phyloP scores from a whole-genome alignment of 2,797 vertebrate genomes.

The Eurystomus glaucurus region DNA sequence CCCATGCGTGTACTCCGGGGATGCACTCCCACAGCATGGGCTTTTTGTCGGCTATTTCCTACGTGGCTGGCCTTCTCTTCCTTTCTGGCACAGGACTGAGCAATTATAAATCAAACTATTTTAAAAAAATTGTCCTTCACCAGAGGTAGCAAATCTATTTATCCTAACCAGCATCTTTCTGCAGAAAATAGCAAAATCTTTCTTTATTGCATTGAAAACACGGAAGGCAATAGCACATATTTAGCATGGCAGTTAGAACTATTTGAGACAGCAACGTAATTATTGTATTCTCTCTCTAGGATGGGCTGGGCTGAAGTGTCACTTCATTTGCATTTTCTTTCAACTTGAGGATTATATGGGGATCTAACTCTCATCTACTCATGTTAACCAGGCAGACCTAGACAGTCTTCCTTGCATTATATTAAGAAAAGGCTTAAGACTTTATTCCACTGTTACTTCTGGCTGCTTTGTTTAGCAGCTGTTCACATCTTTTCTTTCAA shows the following conservation, averaged over 20 bases:
- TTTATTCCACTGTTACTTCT: neutral
- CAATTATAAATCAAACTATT: conserved; percentile 26
- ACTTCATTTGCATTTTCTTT: neutral
- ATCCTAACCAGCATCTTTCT: neutral
- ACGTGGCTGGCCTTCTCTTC: neutral
- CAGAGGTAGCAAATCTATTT: neutral
- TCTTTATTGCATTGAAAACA: neutral
- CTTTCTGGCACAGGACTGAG: neutral
- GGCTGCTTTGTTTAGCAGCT: conserved; percentile 2
- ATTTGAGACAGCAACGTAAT: neutral
- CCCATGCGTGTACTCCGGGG: conserved; percentile 48
- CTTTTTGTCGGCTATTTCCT: conserved; percentile 30
- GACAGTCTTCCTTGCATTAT: neutral
- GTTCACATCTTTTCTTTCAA: neutral
- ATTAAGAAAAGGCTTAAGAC: neutral
- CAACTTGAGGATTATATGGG: neutral
- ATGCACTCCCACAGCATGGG: conserved; percentile 38
- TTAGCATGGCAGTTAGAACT: neutral
- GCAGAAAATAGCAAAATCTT: neutral
- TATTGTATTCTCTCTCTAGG: neutral
- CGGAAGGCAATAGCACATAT: neutral
- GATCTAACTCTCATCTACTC: neutral
- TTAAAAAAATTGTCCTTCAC: neutral
- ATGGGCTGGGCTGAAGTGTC: neutral
- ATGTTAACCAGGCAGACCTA: neutral